Percentiles rank a stretch among this genome's conserved stretches.
Evolutionary conservation across 1,140 invertebrate genomes (phyloP).

Genomic region (Megalonaias nervosa): DNA sequence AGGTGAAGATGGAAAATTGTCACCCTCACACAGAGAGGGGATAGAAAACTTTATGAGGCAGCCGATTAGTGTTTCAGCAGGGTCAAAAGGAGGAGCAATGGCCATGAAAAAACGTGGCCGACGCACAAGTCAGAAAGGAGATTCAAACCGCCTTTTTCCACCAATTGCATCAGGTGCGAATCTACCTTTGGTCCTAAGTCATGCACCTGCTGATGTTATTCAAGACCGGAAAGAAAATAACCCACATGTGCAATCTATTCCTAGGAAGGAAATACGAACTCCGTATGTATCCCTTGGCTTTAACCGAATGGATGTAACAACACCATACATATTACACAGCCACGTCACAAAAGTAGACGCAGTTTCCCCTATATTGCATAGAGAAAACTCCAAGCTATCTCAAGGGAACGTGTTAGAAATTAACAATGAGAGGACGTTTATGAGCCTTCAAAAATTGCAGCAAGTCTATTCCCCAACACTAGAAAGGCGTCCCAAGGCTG

Average conservation of each 20-base stretch:
- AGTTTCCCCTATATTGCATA: not conserved
- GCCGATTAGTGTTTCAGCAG: constrained; percentile 36
- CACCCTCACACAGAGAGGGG: constrained; percentile 35
- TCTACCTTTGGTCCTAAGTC: constrained; percentile 1
- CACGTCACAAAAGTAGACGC: constrained; percentile 36
- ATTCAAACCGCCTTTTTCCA: constrained; percentile 35
- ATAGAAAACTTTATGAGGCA: constrained; percentile 31
- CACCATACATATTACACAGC: constrained; percentile 44
- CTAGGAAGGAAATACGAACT: constrained; percentile 39
- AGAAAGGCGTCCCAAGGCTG: constrained; percentile 35
- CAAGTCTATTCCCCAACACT: constrained; percentile 34
- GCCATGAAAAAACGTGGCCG: constrained; percentile 42
- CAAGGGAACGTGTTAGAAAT: constrained; percentile 43
- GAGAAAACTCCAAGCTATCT: constrained; percentile 34
- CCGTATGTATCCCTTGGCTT: constrained; percentile 40
- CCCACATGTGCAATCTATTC: constrained; percentile 1
- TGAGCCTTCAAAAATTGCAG: constrained; percentile 37
- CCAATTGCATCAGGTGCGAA: constrained; percentile 36
- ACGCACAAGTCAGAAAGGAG: constrained; percentile 16
- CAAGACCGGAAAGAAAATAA: constrained; percentile 21
- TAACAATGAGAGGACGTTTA: constrained; percentile 37
- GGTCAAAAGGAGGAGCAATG: constrained; percentile 40
- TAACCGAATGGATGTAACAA: constrained; percentile 41
- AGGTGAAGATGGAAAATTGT: constrained; percentile 45
- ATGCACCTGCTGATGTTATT: not conserved